Percentiles rank a stretch among this genome's conserved stretches.
phyloP scores from a whole-genome alignment of 1,140 invertebrate genomes.

The Hydropsyche tenuis region DNA sequence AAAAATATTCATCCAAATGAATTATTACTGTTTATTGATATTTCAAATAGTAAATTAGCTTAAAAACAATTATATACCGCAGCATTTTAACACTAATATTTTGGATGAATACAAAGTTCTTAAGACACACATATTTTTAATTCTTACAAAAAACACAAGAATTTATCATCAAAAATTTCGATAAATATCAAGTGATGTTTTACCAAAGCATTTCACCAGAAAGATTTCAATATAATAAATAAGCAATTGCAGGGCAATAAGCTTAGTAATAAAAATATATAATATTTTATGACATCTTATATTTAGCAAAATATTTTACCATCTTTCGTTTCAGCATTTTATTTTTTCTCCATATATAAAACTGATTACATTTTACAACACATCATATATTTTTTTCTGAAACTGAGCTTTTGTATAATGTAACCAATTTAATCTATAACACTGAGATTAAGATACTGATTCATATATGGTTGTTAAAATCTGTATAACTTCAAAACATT shows the following conservation, averaged over 20 bases:
- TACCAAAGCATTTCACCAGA: constrained; percentile 12
- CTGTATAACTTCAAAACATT: constrained; percentile 22
- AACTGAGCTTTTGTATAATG: neutral
- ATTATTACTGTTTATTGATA: too few species aligned
- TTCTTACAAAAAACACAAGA: neutral
- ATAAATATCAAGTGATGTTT: constrained; percentile 16
- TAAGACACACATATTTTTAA: too few species aligned
- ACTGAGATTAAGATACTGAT: neutral
- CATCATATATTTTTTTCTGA: neutral
- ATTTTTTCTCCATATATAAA: neutral
- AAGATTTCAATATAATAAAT: constrained; percentile 20
- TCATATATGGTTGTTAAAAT: constrained; percentile 13
- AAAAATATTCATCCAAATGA: too few species aligned
- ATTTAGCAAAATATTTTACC: constrained; percentile 26
- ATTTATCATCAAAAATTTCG: neutral
- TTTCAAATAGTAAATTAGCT: too few species aligned
- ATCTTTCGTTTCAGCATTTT: constrained; percentile 7
- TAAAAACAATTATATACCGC: too few species aligned
- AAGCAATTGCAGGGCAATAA: constrained; percentile 40
- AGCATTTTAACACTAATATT: too few species aligned
- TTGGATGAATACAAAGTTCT: too few species aligned
- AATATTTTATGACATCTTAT: constrained; percentile 1
- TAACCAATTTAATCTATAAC: constrained; percentile 4
- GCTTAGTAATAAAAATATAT: constrained; percentile 32
- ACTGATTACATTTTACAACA: neutral